Conservation (phyloP, 2,888 invertebrate species). For the Drosophila formosana region DNA sequence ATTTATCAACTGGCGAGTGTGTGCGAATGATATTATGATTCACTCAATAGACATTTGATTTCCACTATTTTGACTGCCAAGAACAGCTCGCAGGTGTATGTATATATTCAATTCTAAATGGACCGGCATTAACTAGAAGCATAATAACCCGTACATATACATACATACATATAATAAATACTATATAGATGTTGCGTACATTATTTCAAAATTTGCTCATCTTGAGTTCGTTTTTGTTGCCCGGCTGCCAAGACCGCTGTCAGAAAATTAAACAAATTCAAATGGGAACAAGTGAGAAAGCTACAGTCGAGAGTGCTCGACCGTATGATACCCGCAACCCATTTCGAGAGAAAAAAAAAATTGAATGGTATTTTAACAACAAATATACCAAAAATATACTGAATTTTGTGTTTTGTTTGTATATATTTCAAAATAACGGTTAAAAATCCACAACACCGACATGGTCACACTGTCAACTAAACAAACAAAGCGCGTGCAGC, state of each 20-base stretch:
- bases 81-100: conserved; percentile 25
- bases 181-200: conserved; percentile 16
- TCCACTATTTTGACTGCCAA: conserved; percentile 29
- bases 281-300: too few relatives aligned
- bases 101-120: conserved; percentile 23
- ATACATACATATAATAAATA: conserved; percentile 16
- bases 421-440: too few relatives aligned
- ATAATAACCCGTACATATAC: conserved; percentile 17
- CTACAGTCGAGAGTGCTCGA: too few relatives aligned
- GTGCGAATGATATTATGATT: conserved; percentile 38
- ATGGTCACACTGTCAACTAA: too few relatives aligned
- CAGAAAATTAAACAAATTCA: conserved; percentile 37
- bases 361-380: too few relatives aligned
- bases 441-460: too few relatives aligned
- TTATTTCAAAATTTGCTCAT: conserved; percentile 54
- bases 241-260: conserved; percentile 48
- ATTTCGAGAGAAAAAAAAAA: too few relatives aligned
- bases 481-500: too few relatives aligned
- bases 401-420: too few relatives aligned
- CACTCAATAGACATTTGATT: conserved; percentile 36
- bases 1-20: conserved; percentile 32
- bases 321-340: too few relatives aligned
- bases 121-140: conserved; percentile 50
- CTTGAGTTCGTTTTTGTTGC: conserved; percentile 17
- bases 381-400: too few relatives aligned